Evolutionary conservation across 1,140 invertebrate genomes (phyloP).

Genomic region (Rhopalosiphum maidis): DNA sequence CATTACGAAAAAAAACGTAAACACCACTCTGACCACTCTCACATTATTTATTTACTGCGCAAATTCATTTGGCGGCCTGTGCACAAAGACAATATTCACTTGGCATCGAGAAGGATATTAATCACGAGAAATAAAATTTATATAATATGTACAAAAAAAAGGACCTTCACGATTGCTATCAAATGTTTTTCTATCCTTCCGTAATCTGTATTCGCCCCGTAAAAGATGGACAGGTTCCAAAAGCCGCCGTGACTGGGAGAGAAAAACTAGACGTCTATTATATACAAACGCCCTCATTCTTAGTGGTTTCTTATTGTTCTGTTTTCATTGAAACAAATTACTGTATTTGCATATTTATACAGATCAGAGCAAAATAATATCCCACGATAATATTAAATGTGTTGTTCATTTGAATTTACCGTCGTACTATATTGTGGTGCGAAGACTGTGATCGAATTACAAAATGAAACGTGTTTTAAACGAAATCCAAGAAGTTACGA

Average conservation of each 20-base stretch:
- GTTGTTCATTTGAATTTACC: neutral
- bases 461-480: conserved; percentile 18
- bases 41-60: conserved; percentile 24
- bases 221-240: conserved; percentile 24
- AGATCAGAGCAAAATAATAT: neutral
- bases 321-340: neutral
- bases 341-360: neutral
- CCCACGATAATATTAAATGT: neutral
- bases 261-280: neutral
- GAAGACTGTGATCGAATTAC: neutral
- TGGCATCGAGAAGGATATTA: neutral
- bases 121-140: neutral
- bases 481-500: neutral
- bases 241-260: neutral
- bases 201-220: neutral
- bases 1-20: neutral
- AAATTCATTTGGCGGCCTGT: conserved; percentile 28
- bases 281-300: neutral
- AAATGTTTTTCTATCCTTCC: conserved; percentile 25
- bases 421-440: neutral
- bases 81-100: conserved; percentile 38
- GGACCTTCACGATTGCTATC: neutral
- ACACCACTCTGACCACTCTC: neutral
- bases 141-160: neutral
- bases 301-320: neutral